A percentile compares a stretch with the other conserved stretches of the same genome.
Conservation (phyloP, 92 coral and sea anemone genomes). For the Heteractis magnifica region DNA sequence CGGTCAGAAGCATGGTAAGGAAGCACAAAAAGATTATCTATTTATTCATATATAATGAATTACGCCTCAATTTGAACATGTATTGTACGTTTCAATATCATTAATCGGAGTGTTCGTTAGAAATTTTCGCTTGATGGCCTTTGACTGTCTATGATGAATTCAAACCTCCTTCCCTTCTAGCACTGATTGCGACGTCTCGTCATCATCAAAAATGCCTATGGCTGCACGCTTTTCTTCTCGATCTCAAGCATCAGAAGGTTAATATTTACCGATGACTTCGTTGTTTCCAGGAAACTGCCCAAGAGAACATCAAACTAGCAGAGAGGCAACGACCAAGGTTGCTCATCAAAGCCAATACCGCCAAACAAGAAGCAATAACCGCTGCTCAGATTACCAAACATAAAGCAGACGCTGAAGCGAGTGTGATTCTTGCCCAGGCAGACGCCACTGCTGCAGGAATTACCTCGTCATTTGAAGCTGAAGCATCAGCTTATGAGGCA, state of each 20-base stretch:
- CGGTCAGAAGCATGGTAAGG: conserved; percentile 20
- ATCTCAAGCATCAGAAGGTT: no score
- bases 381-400: conserved; percentile 31
- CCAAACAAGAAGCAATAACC: conserved; percentile 42
- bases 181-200: no score
- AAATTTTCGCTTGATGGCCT: no score
- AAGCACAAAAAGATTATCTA: neutral
- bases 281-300: conserved; percentile 29
- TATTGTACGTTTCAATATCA: no score
- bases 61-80: no score
- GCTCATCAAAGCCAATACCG: conserved; percentile 33
- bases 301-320: conserved; percentile 45
- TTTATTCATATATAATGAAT: no score
- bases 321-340: conserved; percentile 40
- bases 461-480: conserved; percentile 42
- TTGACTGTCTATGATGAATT: no score
- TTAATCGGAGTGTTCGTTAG: no score
- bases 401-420: conserved; percentile 42
- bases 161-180: no score
- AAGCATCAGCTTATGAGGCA: conserved; percentile 37
- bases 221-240: no score
- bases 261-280: no score
- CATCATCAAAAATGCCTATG: no score
- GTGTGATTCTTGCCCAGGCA: conserved; percentile 35
- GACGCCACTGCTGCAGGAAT: conserved; percentile 43